phyloP scores from a whole-genome alignment of 2,888 invertebrate genomes.

The Lepidocyrtoides sp. region DNA sequence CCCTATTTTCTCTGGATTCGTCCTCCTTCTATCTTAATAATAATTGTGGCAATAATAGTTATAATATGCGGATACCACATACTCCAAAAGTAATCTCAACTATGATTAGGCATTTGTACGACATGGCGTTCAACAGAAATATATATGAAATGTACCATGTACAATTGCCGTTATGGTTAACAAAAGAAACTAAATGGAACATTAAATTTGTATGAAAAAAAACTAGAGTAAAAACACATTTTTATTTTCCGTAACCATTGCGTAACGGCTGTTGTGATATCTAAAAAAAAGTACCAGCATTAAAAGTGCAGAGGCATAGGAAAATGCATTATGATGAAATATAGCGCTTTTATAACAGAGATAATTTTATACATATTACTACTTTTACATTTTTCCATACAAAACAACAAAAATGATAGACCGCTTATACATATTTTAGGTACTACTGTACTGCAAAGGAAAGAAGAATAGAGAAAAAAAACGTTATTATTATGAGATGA shows the following conservation, averaged over 20 bases:
- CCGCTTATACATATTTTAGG: conserved; percentile 9
- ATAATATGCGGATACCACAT: conserved; percentile 64
- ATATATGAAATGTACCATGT: too few species aligned
- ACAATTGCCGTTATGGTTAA: not conserved
- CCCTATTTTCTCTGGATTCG: not conserved
- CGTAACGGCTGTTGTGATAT: conserved; percentile 24
- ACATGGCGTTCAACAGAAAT: too few species aligned
- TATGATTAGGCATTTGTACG: not conserved
- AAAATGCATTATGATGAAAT: conserved; percentile 50
- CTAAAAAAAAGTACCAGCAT: not conserved
- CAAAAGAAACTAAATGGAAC: conserved; percentile 48
- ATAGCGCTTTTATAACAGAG: not conserved
- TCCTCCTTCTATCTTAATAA: conserved; percentile 32
- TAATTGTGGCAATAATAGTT: conserved; percentile 58
- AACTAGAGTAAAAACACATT: not conserved
- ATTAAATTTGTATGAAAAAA: conserved; percentile 65
- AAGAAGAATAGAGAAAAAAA: not conserved
- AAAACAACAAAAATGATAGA: conserved; percentile 50
- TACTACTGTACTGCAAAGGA: not conserved
- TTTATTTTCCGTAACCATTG: conserved; percentile 54
- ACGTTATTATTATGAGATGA: conserved; percentile 7
- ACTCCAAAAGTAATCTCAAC: conserved; percentile 42
- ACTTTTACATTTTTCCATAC: conserved; percentile 45
- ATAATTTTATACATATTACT: conserved; percentile 54
- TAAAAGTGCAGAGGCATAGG: not conserved